Evolutionary conservation across 2,113 vertebrate genomes (phyloP).

Genomic region (Megaceryle maxima): DNA sequence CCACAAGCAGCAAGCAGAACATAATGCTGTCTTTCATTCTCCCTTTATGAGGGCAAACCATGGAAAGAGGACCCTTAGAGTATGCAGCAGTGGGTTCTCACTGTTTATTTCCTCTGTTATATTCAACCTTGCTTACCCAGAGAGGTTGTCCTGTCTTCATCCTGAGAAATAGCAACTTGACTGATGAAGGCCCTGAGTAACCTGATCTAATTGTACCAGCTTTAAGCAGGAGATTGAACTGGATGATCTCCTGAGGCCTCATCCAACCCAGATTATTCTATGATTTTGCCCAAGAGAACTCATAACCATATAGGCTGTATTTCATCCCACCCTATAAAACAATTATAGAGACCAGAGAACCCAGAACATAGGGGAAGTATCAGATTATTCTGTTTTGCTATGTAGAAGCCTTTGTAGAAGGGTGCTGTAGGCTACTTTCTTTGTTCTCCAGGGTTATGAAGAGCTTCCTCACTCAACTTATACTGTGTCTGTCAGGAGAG

Average conservation of each 20-base stretch:
- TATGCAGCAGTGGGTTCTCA: neutral
- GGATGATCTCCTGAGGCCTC: neutral
- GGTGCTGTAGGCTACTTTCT: neutral
- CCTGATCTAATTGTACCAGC: neutral
- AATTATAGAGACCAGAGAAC: neutral
- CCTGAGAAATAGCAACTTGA: neutral
- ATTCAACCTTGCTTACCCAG: neutral
- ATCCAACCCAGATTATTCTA: neutral
- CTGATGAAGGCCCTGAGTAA: neutral
- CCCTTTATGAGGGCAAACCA: neutral
- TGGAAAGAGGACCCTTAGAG: neutral
- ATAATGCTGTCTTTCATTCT: neutral
- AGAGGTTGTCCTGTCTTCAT: neutral
- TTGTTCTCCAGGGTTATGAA: neutral
- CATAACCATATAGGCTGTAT: neutral
- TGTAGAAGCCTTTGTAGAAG: neutral
- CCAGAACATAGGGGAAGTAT: neutral
- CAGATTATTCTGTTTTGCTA: neutral
- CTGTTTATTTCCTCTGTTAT: neutral
- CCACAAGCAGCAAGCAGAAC: neutral
- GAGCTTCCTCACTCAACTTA: neutral
- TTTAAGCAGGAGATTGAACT: neutral
- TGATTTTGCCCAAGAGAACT: neutral
- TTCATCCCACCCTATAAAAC: neutral
- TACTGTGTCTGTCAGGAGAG: neutral